Evolutionary conservation across 1,140 invertebrate genomes (phyloP).

Genomic region (Drepana arcuata): DNA sequence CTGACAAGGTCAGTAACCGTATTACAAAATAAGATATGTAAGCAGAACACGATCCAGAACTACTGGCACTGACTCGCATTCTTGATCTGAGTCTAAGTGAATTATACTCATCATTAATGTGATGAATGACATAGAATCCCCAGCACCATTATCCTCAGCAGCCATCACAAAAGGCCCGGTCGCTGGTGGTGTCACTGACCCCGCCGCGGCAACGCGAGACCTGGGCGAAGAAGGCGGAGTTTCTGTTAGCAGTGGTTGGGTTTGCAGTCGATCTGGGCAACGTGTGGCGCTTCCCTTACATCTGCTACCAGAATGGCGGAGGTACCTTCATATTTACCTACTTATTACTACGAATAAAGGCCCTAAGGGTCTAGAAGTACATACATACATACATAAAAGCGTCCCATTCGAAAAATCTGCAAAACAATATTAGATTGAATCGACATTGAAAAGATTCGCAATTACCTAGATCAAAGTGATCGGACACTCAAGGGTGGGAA

Average conservation of each 20-base stretch:
- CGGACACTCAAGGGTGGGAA: too few relatives aligned
- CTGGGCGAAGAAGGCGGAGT: conserved; percentile 91
- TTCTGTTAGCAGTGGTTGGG: conserved; percentile 88
- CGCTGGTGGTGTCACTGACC: conserved; percentile 76
- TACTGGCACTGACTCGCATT: background rate
- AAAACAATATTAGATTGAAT: too few relatives aligned
- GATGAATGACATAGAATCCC: too few relatives aligned
- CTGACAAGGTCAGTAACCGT: background rate
- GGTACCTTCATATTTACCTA: conserved; percentile 61
- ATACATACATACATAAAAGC: too few relatives aligned
- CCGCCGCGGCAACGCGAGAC: conserved; percentile 77
- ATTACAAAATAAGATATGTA: background rate
- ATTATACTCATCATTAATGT: background rate
- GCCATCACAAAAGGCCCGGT: conserved; percentile 55
- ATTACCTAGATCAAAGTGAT: too few relatives aligned
- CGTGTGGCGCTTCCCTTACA: conserved; percentile 79
- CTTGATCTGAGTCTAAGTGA: background rate
- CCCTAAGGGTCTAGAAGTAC: too few relatives aligned
- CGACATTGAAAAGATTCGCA: too few relatives aligned
- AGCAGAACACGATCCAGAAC: background rate
- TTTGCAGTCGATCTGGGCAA: conserved; percentile 84
- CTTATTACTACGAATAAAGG: conserved; percentile 1
- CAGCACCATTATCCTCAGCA: background rate
- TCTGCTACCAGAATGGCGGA: conserved; percentile 86
- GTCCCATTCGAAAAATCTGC: too few relatives aligned